These are phyloP conservation scores for Chaetura pelagica DNA, from an alignment of 2,113 vertebrate species.

Conservation along the genomic window DNA sequence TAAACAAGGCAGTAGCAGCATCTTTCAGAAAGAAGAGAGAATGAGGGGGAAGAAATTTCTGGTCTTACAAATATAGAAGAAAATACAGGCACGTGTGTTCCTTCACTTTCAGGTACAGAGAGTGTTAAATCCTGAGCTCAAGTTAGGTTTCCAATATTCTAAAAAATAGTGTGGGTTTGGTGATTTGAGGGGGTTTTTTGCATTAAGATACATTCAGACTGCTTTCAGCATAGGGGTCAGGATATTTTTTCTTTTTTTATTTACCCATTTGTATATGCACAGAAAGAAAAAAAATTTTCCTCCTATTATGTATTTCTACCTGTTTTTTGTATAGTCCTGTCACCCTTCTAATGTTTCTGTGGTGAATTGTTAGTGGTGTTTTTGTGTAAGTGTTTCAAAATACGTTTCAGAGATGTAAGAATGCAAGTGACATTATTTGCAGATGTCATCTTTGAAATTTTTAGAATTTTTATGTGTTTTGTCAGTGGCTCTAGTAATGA, in stretches of 20 bases:
- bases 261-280: background rate
- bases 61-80: background rate
- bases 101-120: background rate
- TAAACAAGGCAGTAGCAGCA: background rate
- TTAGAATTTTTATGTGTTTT: constrained; percentile 10
- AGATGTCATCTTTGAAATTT: constrained; percentile 4
- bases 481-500: background rate
- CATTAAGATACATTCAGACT: background rate
- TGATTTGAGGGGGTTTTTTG: fast-evolving
- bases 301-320: background rate
- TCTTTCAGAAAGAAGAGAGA: background rate
- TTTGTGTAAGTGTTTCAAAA: constrained; percentile 12
- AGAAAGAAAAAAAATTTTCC: background rate
- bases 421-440: constrained; percentile 8
- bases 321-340: background rate
- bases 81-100: background rate
- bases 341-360: background rate
- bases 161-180: background rate
- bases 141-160: background rate
- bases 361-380: background rate
- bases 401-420: background rate
- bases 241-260: background rate
- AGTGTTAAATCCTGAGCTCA: background rate
- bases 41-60: background rate
- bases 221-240: background rate